Evolutionary conservation across 1,140 invertebrate species (phyloP), one percentile per base, ranked within the genome.

Genomic region (Lepidurus arcticus): DNA sequence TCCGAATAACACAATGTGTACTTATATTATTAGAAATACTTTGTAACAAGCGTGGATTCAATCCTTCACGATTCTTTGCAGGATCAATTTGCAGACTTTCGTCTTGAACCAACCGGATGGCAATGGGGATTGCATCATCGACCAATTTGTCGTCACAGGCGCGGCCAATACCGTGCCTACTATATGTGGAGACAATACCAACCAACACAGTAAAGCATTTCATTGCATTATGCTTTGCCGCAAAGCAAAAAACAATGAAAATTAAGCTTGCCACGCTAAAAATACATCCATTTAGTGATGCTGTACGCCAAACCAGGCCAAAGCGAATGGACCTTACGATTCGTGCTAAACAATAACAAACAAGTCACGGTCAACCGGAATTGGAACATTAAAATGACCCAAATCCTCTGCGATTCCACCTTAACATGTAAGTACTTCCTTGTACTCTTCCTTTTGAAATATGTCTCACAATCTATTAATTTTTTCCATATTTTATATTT

Each of bases 101-200:
- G 88, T 88, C 73, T 82, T 94, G 11, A 88, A 91, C 0, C 90
- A 92, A 78, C 93, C 93, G 0, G 88, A 91, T 80, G 89, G 88
- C 0, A 90, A 90, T 82, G 93, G 93, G 1, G 86, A 86, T 45
- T 95, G 93, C 83, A 84, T 86, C 6, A 89, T 87, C 0, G 93
- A 94, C 83, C 88, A 89, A 8, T 83, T 94, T 65, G 88, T 88
- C 7, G 87, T 94, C 21, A 89, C 89, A 0, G 92, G 92, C 7
- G 90, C 89, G 1, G 85, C 87, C 8, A 87, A 90, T 73, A 88
- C 88, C 0, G 88, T 92, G 1, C 91, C 92, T 0, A 84, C 85
- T 24, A 88, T 95, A 78, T 95, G 93, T 83, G 93, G 93, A 16
- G 90, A 92, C 82, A 93, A 94, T 85, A 88, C 88, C 1, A 92